phyloP scores from a whole-genome alignment of 2,888 invertebrate genomes.

The Netelia melanura region DNA sequence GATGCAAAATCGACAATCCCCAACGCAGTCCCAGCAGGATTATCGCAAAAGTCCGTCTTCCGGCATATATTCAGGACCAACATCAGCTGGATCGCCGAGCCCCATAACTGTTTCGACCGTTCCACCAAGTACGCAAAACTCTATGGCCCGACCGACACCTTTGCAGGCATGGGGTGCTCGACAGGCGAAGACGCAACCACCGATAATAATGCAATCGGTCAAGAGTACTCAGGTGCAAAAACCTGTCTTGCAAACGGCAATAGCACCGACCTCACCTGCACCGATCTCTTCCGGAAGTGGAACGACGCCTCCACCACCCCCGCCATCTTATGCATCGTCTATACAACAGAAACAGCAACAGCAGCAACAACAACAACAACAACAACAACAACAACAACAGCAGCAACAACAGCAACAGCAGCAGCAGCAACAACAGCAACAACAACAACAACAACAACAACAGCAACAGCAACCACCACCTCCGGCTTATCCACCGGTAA shows the following conservation, averaged over 20 bases:
- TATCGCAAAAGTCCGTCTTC: slow-evolving; percentile 95
- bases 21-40: slow-evolving; percentile 92
- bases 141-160: slow-evolving; percentile 92
- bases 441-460: slow-evolving; percentile 88
- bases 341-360: slow-evolving; percentile 91
- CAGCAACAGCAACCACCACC: slow-evolving; percentile 85
- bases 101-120: slow-evolving; percentile 91
- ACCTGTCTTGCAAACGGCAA: slow-evolving; percentile 97
- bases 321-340: slow-evolving; percentile 93
- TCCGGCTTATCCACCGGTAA: slow-evolving; percentile 86
- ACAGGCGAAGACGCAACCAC: slow-evolving; percentile 95
- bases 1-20: slow-evolving; percentile 94
- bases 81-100: slow-evolving; percentile 94
- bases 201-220: slow-evolving; percentile 98
- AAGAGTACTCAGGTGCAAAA: slow-evolving; percentile 98
- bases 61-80: slow-evolving; percentile 93
- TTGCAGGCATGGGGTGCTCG: slow-evolving; percentile 94
- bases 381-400: slow-evolving; percentile 75
- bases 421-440: slow-evolving; percentile 89
- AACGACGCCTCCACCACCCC: slow-evolving; percentile 88
- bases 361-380: slow-evolving; percentile 83
- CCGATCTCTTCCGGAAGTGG: slow-evolving; percentile 86
- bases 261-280: slow-evolving; percentile 94
- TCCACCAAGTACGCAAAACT: slow-evolving; percentile 87
- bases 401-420: slow-evolving; percentile 88